Evolutionary conservation across 2,797 vertebrate species (phyloP), one percentile per base, ranked within the genome.

Genomic region (Toxotes lorentzi): DNA sequence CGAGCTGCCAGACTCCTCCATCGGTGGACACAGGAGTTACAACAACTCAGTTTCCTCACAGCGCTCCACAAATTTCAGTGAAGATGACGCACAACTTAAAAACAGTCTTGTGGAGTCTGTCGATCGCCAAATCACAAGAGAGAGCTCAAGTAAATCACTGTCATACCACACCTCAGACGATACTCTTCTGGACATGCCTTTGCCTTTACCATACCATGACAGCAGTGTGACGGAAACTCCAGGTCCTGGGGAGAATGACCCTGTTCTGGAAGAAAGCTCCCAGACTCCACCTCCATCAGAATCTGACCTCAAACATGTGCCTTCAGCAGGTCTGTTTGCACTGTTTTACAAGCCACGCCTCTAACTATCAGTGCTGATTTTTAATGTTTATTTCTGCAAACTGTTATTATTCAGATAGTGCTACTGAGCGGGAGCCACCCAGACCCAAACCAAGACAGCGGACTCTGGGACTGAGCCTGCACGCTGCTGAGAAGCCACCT

Each of bases 361-460:
- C 7, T 40, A 24, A 11, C 56, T 59, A 3, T 35, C 14, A 45
- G 5, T 45, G 3, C 13, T 58, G 14, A 51, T 64, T 40, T 74
- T 47, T 7, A 48, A 45, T 8, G 14, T 21, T 32, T 57, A 24
- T 68, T 82, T 61, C 9, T 4, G 67, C 4, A 30, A 48, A 17
- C 40, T 83, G 11, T 83, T 16, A 19, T 66, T 45, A 38, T 78
- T 60, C 75, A 95, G 93, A 83, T 62, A 60, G 43, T 47, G 17
- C 67, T 53, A 2, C 32, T 2, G 85, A 91, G 27, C 92, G 76
- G 51, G 91, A 86, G 61, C 91, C 87, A 1, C 95, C 95, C 2
- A 93, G 67, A 80, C 94, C 94, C 23, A 97, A 95, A 89, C 96
- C 96, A 45, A 95, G 91, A 32, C 94, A 95, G 60, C 94, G 96